phyloP scores from a whole-genome alignment of 2,113 vertebrate genomes.

The Hyla sarda region DNA sequence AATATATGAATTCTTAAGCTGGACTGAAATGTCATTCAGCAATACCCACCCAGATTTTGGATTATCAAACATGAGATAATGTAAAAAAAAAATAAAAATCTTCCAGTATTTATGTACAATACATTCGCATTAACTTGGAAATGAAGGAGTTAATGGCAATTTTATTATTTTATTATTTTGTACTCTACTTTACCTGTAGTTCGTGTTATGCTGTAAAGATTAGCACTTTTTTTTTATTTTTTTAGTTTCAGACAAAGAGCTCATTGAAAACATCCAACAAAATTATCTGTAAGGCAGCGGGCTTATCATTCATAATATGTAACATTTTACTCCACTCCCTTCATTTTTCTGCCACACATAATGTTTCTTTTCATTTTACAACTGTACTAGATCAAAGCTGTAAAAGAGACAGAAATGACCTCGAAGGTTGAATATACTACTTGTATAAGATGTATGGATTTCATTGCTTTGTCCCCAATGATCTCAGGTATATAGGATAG shows the following conservation, averaged over 20 bases:
- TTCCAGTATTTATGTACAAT: neutral
- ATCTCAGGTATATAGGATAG: conserved; percentile 14
- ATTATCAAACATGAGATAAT: neutral
- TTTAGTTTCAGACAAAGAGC: conserved; percentile 45
- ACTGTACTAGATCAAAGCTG: conserved; percentile 48
- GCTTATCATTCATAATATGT: conserved; percentile 58
- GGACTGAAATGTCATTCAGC: neutral
- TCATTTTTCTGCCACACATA: conserved; percentile 38
- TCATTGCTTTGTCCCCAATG: conserved; percentile 35
- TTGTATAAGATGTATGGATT: neutral
- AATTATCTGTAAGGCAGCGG: conserved; percentile 34
- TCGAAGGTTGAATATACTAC: conserved; percentile 36
- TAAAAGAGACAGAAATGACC: conserved; percentile 24
- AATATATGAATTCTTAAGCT: no score
- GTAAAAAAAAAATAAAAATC: neutral
- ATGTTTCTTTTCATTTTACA: conserved; percentile 54
- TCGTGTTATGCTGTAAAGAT: conserved; percentile 51
- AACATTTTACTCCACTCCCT: conserved; percentile 59
- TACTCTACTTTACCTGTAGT: conserved; percentile 24
- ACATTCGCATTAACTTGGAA: neutral
- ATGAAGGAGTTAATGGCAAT: neutral
- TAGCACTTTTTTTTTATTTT: conserved; percentile 22
- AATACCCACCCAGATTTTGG: neutral
- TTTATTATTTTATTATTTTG: conserved; percentile 12
- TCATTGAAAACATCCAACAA: conserved; percentile 44